A percentile compares a stretch with the other conserved stretches of the same genome.
Evolutionary conservation across 2,888 invertebrate species (phyloP).

Genomic region (Oligia latruncula): DNA sequence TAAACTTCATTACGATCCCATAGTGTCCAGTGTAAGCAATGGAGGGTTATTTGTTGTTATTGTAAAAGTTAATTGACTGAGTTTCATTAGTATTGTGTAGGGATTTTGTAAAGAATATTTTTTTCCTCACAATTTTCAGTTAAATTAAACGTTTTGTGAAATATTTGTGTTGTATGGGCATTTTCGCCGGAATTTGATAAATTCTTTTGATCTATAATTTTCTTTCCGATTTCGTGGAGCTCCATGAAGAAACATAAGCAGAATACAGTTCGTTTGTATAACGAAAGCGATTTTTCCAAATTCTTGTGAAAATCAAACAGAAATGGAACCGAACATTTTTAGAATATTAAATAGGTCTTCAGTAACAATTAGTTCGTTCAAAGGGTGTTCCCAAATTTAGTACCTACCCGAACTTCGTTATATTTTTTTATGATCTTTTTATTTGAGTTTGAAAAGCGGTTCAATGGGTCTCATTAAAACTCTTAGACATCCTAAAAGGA

Average conservation of each 20-base stretch:
- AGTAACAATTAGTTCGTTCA: conserved; percentile 79
- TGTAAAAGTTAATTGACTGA: conserved; percentile 9
- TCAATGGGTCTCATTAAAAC: conserved; percentile 85
- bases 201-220: conserved; percentile 18
- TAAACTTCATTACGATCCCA: conserved; percentile 26
- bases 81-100: background rate
- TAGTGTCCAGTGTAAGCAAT: conserved; percentile 7
- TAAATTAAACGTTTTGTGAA: conserved; percentile 15
- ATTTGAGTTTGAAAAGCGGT: conserved; percentile 85
- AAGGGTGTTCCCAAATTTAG: conserved; percentile 60
- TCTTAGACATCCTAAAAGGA: conserved; percentile 80
- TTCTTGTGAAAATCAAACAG: conserved; percentile 54
- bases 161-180: background rate
- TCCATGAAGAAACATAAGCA: background rate
- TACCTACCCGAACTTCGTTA: conserved; percentile 74
- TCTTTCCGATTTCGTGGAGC: background rate
- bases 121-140: conserved; percentile 7
- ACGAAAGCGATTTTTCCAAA: conserved; percentile 12
- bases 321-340: conserved; percentile 75
- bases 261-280: conserved; percentile 11
- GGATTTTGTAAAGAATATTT: conserved; percentile 6
- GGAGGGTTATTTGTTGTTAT: conserved; percentile 18
- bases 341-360: conserved; percentile 84
- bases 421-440: conserved; percentile 86
- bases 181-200: conserved; percentile 6